A percentile compares a stretch with the other conserved stretches of the same genome.
phyloP scores from a whole-genome alignment of 2,113 vertebrate species.

The Gila orcuttii region DNA sequence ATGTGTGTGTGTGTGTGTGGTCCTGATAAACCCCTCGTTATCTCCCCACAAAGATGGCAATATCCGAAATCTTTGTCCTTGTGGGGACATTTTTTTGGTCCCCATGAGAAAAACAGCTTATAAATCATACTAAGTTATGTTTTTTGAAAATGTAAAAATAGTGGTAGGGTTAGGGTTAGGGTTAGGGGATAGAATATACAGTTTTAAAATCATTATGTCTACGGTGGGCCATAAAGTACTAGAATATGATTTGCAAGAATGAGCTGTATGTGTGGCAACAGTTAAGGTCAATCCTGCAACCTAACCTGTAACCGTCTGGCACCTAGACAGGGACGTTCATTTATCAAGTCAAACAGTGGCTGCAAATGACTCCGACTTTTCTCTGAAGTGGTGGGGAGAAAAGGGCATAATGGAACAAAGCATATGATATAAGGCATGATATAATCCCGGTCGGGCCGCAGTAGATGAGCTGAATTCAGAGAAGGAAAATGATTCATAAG shows the following conservation, averaged over 20 bases:
- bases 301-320: conserved; percentile 35
- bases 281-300: conserved; percentile 23
- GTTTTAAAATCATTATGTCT: neutral
- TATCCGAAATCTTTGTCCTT: too few relatives aligned
- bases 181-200: too few relatives aligned
- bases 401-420: conserved; percentile 19
- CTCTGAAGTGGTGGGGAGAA: neutral
- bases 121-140: too few relatives aligned
- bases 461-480: conserved; percentile 1
- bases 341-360: conserved; percentile 20
- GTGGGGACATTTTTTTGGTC: too few relatives aligned
- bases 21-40: too few relatives aligned
- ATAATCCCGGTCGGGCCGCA: conserved; percentile 2
- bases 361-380: conserved; percentile 35
- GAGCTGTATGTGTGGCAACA: conserved; percentile 28
- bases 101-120: too few relatives aligned
- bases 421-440: conserved; percentile 24
- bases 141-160: too few relatives aligned
- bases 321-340: conserved; percentile 12
- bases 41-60: too few relatives aligned
- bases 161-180: too few relatives aligned
- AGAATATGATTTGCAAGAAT: conserved; percentile 23
- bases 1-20: neutral
- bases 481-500: conserved; percentile 45
- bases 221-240: neutral